Conservation (phyloP, 1,140 invertebrate genomes). For the Drosophila albomicans region DNA sequence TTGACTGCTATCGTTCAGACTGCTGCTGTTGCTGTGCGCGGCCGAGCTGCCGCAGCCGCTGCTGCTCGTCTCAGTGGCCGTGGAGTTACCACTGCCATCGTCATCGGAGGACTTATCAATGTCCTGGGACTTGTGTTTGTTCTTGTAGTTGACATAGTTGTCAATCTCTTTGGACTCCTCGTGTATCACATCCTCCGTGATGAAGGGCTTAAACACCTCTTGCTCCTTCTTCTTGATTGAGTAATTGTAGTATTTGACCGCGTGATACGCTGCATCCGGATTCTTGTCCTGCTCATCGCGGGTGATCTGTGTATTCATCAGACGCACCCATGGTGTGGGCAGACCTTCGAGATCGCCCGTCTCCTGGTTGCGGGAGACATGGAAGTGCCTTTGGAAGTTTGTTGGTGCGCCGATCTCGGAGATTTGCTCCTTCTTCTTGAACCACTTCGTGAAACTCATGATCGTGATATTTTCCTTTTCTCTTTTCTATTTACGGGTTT, state of each 20-base stretch:
- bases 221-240: constrained; percentile 91
- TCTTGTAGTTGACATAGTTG: constrained; percentile 89
- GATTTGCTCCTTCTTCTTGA: constrained; percentile 82
- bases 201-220: constrained; percentile 91
- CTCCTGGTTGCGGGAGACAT: constrained; percentile 91
- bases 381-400: constrained; percentile 92
- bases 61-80: constrained; percentile 59
- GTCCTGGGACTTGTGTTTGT: constrained; percentile 88
- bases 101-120: constrained; percentile 78
- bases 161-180: constrained; percentile 93
- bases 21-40: constrained; percentile 76
- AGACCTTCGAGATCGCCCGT: constrained; percentile 92
- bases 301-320: constrained; percentile 95
- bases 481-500: constrained; percentile 1
- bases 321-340: constrained; percentile 90
- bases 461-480: constrained; percentile 35
- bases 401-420: constrained; percentile 91
- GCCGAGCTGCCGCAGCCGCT: constrained; percentile 70
- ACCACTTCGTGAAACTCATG: constrained; percentile 77
- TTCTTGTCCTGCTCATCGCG: constrained; percentile 95
- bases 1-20: constrained; percentile 75
- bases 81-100: constrained; percentile 59
- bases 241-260: constrained; percentile 96
- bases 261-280: constrained; percentile 93
- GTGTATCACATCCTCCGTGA: constrained; percentile 91